A percentile compares a stretch with the other conserved stretches of the same genome.
phyloP scores from a whole-genome alignment of 2,113 vertebrate genomes.

The Microcebus griseorufus region DNA sequence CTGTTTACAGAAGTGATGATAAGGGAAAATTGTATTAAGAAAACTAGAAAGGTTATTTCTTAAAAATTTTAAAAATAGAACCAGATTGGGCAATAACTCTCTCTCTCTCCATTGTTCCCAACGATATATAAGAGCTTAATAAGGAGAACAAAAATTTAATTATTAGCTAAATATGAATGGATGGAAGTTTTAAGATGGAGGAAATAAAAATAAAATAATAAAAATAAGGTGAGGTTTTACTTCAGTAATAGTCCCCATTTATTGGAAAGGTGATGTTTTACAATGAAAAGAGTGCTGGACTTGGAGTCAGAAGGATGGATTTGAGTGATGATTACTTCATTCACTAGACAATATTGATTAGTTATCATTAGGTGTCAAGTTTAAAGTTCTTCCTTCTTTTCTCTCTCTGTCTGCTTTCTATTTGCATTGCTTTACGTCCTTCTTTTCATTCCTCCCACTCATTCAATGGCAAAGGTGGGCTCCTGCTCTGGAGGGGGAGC shows the following conservation, averaged over 20 bases:
- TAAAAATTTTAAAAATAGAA: neutral
- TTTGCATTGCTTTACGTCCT: neutral
- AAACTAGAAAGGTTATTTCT: slow-evolving; percentile 25
- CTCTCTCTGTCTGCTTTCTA: neutral
- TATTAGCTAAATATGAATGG: neutral
- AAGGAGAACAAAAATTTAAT: neutral
- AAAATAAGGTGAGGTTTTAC: neutral
- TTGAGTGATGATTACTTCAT: neutral
- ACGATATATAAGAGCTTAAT: neutral
- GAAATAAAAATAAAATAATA: neutral
- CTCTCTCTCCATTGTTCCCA: neutral
- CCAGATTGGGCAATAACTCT: neutral
- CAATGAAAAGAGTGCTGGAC: neutral
- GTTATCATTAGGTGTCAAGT: neutral
- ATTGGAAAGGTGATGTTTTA: neutral
- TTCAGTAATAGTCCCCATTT: neutral
- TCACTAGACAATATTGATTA: neutral
- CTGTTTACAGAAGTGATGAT: neutral
- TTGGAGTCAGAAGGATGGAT: neutral
- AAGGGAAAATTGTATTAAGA: slow-evolving; percentile 4
- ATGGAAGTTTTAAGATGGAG: neutral
- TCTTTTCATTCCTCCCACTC: neutral
- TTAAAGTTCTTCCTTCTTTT: neutral
- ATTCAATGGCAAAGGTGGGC: neutral
- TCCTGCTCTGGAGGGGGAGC: neutral